Evolutionary conservation across 1,140 invertebrate species (phyloP).

Genomic region (Liolophura sinensis): DNA sequence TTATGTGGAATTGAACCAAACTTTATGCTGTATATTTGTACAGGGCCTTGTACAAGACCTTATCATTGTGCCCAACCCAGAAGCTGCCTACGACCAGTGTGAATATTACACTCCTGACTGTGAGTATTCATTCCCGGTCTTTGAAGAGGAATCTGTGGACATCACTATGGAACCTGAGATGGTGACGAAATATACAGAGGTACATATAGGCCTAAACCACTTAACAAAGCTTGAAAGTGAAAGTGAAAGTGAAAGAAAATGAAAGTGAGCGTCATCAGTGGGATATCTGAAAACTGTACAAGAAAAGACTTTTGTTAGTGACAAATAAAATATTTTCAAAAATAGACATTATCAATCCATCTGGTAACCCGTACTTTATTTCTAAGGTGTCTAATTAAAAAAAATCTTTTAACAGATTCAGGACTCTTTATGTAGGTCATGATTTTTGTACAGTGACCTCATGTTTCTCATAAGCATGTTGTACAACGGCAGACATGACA

Average conservation of each 20-base stretch:
- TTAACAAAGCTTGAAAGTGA: not conserved
- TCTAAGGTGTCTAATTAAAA: too few species aligned
- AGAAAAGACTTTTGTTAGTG: too few species aligned
- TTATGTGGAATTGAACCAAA: not conserved
- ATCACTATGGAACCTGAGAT: not conserved
- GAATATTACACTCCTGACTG: conserved; percentile 70
- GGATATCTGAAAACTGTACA: not conserved
- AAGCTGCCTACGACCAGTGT: conserved; percentile 80
- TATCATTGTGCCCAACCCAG: conserved; percentile 72
- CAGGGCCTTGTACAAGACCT: conserved; percentile 80
- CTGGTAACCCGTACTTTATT: too few species aligned
- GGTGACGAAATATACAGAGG: not conserved
- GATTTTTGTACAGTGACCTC: too few species aligned
- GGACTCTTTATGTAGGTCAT: too few species aligned
- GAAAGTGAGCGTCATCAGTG: not conserved
- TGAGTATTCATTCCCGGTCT: conserved; percentile 31
- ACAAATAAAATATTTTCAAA: too few species aligned
- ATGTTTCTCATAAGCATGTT: too few species aligned
- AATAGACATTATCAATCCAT: too few species aligned
- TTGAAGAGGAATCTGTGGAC: not conserved
- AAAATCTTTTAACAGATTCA: too few species aligned
- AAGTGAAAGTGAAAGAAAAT: not conserved
- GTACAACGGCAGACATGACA: too few species aligned
- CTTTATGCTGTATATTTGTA: conserved; percentile 8
- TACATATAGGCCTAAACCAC: not conserved